Conservation (phyloP, 2,113 vertebrate genomes). For the Pygoscelis antarcticus region DNA sequence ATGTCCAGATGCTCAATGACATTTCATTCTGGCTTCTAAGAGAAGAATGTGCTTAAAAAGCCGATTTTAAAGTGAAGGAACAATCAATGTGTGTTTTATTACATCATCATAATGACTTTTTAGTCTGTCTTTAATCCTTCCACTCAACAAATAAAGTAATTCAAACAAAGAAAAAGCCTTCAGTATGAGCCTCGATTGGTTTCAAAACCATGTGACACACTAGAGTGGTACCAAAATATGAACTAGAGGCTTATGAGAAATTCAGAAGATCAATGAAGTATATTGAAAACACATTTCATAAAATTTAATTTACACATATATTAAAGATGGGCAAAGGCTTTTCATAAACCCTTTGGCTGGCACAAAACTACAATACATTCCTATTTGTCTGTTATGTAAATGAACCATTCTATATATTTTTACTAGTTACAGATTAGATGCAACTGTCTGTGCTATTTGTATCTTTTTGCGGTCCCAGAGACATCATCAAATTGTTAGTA, state of each 20-base stretch:
- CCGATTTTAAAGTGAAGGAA: slow-evolving; percentile 18
- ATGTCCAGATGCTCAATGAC: neutral
- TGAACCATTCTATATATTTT: neutral
- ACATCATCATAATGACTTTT: neutral
- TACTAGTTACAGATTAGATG: neutral
- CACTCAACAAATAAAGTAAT: slow-evolving; percentile 12
- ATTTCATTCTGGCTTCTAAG: slow-evolving; percentile 15
- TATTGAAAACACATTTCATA: slow-evolving; percentile 27
- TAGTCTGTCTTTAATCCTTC: slow-evolving; percentile 29
- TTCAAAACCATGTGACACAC: neutral
- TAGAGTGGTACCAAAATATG: slow-evolving; percentile 45
- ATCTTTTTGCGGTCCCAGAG: neutral
- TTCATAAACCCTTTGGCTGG: neutral
- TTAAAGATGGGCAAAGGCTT: neutral
- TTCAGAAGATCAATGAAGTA: slow-evolving; percentile 32
- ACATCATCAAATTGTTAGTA: neutral
- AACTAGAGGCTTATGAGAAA: slow-evolving; percentile 28
- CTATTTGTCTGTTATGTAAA: neutral
- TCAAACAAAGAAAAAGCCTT: slow-evolving; percentile 33
- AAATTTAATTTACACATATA: slow-evolving; percentile 22
- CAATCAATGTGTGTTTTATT: neutral
- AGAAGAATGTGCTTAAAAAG: neutral
- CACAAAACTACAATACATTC: neutral
- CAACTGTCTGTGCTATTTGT: neutral
- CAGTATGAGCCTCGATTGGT: neutral